Conservation (phyloP, 2,113 vertebrate species). For the Podarcis cretensis region DNA sequence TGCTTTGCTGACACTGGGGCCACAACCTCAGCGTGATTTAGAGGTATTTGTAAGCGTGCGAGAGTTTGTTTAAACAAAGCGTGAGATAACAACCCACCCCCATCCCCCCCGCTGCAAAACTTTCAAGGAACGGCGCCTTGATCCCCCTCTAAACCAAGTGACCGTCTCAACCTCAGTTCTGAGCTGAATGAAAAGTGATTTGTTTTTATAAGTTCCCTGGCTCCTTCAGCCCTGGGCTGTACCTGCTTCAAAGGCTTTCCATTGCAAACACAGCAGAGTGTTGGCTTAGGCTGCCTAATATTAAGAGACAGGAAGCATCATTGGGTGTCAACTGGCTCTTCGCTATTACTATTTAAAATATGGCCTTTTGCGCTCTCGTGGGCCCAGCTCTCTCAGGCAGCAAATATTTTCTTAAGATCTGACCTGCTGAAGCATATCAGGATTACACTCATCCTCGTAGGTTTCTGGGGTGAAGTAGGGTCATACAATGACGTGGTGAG, state of each 20-base stretch:
- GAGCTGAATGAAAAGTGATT: conserved; percentile 5
- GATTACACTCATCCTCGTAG: neutral
- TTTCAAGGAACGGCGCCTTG: neutral
- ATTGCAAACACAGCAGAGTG: neutral
- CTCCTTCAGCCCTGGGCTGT: neutral
- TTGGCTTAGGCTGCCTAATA: neutral
- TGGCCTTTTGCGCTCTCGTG: neutral
- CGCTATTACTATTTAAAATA: conserved; percentile 11
- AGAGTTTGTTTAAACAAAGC: conserved; percentile 27
- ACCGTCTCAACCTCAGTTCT: neutral
- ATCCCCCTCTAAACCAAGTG: neutral
- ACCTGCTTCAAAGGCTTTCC: conserved; percentile 16
- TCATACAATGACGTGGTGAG: neutral
- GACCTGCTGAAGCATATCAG: neutral
- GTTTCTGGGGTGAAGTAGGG: neutral
- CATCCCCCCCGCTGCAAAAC: neutral
- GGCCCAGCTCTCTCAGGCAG: neutral
- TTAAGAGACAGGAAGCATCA: fast-evolving
- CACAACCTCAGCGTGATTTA: conserved; percentile 20
- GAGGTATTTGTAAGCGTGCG: neutral
- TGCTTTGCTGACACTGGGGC: neutral
- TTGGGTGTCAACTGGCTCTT: neutral
- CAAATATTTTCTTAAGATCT: neutral
- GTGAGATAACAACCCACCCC: neutral
- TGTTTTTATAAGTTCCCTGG: neutral